Evolutionary conservation across 2,888 invertebrate species (phyloP).

Genomic region (Mesorhabditis sp.): DNA sequence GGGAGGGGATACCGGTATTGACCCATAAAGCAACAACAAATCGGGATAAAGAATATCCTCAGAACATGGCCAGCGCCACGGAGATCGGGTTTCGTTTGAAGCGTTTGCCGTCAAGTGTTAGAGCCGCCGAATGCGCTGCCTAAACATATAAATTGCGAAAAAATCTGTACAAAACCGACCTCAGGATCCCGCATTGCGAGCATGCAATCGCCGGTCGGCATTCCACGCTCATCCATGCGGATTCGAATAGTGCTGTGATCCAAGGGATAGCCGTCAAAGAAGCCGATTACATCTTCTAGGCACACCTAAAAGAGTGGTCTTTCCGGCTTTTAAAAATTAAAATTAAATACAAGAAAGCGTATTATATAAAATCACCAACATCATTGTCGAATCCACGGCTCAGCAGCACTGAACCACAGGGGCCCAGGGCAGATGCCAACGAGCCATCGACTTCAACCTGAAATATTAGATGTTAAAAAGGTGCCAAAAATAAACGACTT

Average conservation of each 20-base stretch:
- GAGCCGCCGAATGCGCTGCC: background rate
- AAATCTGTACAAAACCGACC: constrained; percentile 12
- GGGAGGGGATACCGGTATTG: no score
- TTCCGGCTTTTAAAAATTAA: no score
- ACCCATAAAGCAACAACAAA: no score
- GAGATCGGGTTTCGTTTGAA: background rate
- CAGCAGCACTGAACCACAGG: constrained; percentile 25
- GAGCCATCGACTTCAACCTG: background rate
- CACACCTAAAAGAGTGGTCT: constrained; percentile 14
- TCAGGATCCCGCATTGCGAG: constrained; percentile 20
- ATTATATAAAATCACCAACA: no score
- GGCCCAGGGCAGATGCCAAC: constrained; percentile 17
- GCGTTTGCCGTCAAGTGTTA: background rate
- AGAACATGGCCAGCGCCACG: background rate
- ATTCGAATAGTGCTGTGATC: constrained; percentile 30
- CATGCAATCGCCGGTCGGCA: constrained; percentile 39
- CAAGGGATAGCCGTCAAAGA: constrained; percentile 29
- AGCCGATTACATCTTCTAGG: constrained; percentile 18
- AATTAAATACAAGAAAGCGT: no score
- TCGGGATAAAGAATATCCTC: no score
- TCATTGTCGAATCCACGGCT: constrained; percentile 27
- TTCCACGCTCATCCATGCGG: constrained; percentile 21
- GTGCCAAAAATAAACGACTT: no score
- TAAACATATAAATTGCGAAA: background rate
- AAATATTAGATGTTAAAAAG: no score